A percentile compares a stretch with the other conserved stretches of the same genome.
phyloP scores from a whole-genome alignment of 1,140 invertebrate species.

The Drosophila takahashii region DNA sequence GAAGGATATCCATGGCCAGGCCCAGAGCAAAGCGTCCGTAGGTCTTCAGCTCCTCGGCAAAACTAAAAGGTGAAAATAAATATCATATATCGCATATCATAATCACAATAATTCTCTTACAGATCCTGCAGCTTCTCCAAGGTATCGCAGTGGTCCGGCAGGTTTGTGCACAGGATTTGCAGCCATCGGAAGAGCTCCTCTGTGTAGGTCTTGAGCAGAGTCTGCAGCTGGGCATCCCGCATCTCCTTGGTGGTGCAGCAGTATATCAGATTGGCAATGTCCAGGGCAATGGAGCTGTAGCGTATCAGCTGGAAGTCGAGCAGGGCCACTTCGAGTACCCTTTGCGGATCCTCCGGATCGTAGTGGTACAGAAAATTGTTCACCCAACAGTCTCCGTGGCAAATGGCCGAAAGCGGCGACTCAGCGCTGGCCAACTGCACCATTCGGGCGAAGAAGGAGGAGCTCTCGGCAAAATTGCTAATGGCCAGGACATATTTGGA shows the following conservation, averaged over 20 bases:
- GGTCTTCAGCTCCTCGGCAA: constrained; percentile 88
- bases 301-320: constrained; percentile 90
- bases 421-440: constrained; percentile 87
- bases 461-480: constrained; percentile 87
- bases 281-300: constrained; percentile 89
- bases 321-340: constrained; percentile 86
- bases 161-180: constrained; percentile 83
- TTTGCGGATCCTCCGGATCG: constrained; percentile 66
- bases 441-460: constrained; percentile 89
- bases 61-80: constrained; percentile 67
- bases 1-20: constrained; percentile 89
- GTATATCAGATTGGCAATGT: constrained; percentile 89
- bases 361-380: constrained; percentile 90
- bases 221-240: constrained; percentile 86
- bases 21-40: constrained; percentile 89
- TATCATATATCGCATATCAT: not conserved
- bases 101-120: constrained; percentile 75
- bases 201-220: constrained; percentile 87
- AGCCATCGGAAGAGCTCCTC: constrained; percentile 85
- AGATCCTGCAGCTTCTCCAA: constrained; percentile 86
- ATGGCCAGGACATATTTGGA: constrained; percentile 88
- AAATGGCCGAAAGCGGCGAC: constrained; percentile 88
- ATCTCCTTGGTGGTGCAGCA: constrained; percentile 88
- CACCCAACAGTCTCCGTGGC: constrained; percentile 91
- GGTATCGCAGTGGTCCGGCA: constrained; percentile 80